Percentiles rank a stretch among this genome's conserved stretches.
Evolutionary conservation across 1,140 invertebrate species (phyloP).

Genomic region (Samia ricini): DNA sequence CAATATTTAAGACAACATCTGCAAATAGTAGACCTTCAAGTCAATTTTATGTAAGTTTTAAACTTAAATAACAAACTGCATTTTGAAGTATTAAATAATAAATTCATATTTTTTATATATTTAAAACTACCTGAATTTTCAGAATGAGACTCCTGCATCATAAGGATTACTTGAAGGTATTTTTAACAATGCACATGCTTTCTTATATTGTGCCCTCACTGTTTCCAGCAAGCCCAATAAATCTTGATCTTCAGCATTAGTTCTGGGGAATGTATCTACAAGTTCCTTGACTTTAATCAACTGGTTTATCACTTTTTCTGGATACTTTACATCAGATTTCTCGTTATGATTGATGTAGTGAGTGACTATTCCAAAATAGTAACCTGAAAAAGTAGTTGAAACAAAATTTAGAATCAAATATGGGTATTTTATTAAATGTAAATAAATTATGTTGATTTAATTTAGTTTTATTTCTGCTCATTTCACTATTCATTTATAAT

Average conservation of each 20-base stretch:
- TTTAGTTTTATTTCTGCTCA: too few species aligned
- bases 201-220: slow-evolving; percentile 83
- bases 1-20: too few species aligned
- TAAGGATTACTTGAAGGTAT: slow-evolving; percentile 77
- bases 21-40: too few species aligned
- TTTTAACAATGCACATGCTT: slow-evolving; percentile 83
- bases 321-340: slow-evolving; percentile 32
- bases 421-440: too few species aligned
- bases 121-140: slow-evolving; percentile 14
- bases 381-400: slow-evolving; percentile 57
- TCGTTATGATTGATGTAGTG: slow-evolving; percentile 51
- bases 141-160: slow-evolving; percentile 62
- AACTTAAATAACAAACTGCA: too few species aligned
- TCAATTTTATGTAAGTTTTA: too few species aligned
- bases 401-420: not conserved
- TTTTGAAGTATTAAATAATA: too few species aligned
- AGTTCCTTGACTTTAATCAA: slow-evolving; percentile 78
- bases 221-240: slow-evolving; percentile 79
- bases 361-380: slow-evolving; percentile 76
- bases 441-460: too few species aligned
- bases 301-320: slow-evolving; percentile 77
- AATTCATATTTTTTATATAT: not conserved
- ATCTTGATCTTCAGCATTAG: slow-evolving; percentile 82
- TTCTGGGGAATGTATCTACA: slow-evolving; percentile 81
- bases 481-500: too few species aligned